Evolutionary conservation across 2,888 invertebrate species (phyloP), one percentile per base, ranked within the genome.

Genomic region (Philhelius pedissequus): DNA sequence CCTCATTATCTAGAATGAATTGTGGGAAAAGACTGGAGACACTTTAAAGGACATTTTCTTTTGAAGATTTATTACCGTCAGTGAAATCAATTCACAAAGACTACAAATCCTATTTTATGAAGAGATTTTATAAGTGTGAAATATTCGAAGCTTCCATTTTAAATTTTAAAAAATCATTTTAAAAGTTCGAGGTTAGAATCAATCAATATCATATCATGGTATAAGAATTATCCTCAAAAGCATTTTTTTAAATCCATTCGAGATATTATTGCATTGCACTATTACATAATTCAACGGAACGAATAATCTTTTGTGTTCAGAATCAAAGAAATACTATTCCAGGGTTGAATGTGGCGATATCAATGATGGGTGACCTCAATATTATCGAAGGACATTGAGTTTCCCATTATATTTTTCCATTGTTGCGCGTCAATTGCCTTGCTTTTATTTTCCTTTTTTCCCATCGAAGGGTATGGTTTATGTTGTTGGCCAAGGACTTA

Each of bases 151-250:
- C 30, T 18, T 27, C 27, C n/a, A 50, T 6, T 27, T 50, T n/a
- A 3, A n/a, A 30, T 2, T 18, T 25, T 20, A 15, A 52, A 27
- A 56, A 9, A 38, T 35, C 40, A 48, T 45, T 60, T 25, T 48
- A 30, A 68, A 43, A 18, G 69, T 48, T 75, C 56, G 79, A 79
- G 79, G 79, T 79, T 83, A 56, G 56, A 75, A 75, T 83, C 83
- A 83, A 83, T 83, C 79, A 79, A 75, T 74, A 74, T 83, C 74
- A 75, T 74, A 74, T 83, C 74, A 64, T 45, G 45, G 62, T 71
- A 18, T 18, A 43, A 30, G 18, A 9, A 62, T 22, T 45, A 20
- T 78, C 62, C 54, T 45, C 15, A 71, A 58, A 52, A 76, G 58
- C 48, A 66, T 52, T 35, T 71, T 52, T 43, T 58, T 48, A 69